Evolutionary conservation across 1,140 invertebrate species (phyloP).

Genomic region (Achroia grisella): DNA sequence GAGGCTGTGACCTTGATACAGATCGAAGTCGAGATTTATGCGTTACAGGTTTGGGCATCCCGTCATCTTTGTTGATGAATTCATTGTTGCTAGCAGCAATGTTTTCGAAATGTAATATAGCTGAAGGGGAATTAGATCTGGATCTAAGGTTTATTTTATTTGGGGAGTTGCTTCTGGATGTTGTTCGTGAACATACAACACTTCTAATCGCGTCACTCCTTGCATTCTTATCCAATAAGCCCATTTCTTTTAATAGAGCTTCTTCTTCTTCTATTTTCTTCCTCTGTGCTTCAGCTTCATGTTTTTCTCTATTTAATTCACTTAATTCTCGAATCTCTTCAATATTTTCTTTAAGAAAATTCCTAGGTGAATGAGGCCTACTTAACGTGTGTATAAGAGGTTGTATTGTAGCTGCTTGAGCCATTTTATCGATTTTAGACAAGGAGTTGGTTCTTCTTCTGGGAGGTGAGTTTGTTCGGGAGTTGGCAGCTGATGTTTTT

Average conservation of each 20-base stretch:
- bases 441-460: constrained; percentile 54
- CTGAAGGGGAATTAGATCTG: constrained; percentile 62
- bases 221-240: constrained; percentile 45
- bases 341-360: constrained; percentile 69
- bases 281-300: constrained; percentile 64
- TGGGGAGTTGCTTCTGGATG: constrained; percentile 55
- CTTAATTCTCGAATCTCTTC: constrained; percentile 69
- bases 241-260: constrained; percentile 66
- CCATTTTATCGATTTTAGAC: constrained; percentile 57
- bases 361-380: constrained; percentile 51
- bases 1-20: constrained; percentile 59
- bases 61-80: constrained; percentile 32
- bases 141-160: constrained; percentile 55
- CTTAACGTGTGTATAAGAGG: constrained; percentile 29
- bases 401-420: constrained; percentile 43
- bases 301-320: constrained; percentile 67
- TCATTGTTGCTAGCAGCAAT: constrained; percentile 31
- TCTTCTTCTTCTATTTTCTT: constrained; percentile 63
- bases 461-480: constrained; percentile 49
- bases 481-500: constrained; percentile 61
- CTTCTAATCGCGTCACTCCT: constrained; percentile 27
- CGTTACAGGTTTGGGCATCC: constrained; percentile 34
- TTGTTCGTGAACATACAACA: constrained; percentile 35
- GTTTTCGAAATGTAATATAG: constrained; percentile 51
- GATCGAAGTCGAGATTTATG: constrained; percentile 48